These are phyloP conservation scores for Triplophysa dalaica DNA, from an alignment of 2,113 vertebrate genomes.

Conservation along the genomic window DNA sequence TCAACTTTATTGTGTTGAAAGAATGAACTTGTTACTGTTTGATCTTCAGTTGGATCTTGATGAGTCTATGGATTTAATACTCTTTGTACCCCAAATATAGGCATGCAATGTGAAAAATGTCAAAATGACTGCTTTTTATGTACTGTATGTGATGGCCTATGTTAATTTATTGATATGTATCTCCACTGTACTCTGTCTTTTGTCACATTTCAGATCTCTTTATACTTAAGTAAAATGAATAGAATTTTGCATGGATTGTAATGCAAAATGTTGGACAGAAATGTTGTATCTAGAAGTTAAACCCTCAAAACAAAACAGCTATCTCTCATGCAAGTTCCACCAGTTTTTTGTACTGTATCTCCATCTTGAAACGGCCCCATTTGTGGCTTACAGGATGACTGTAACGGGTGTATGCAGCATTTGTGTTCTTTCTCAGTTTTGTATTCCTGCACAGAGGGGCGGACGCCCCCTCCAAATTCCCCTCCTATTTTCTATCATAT, in stretches of 20 bases:
- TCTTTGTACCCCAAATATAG: slow-evolving; percentile 38
- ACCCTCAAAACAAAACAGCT: slow-evolving; percentile 30
- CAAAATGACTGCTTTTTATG: slow-evolving; percentile 33
- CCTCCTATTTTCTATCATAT: slow-evolving; percentile 77
- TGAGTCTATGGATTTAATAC: slow-evolving; percentile 11
- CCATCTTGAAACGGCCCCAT: slow-evolving; percentile 24
- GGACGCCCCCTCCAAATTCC: slow-evolving; percentile 70
- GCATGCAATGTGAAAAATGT: slow-evolving; percentile 47
- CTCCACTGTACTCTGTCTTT: slow-evolving; percentile 1
- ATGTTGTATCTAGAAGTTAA: slow-evolving; percentile 34
- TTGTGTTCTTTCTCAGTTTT: slow-evolving; percentile 73
- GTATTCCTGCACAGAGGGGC: slow-evolving; percentile 79
- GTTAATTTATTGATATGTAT: slow-evolving; percentile 30
- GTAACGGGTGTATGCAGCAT: slow-evolving; percentile 57
- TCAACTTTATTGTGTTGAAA: slow-evolving; percentile 3
- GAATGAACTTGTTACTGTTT: slow-evolving; percentile 6
- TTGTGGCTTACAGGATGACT: slow-evolving; percentile 25
- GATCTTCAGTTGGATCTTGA: slow-evolving; percentile 13
- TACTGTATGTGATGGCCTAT: slow-evolving; percentile 27
- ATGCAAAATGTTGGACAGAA: slow-evolving; percentile 31
- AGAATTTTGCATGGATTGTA: slow-evolving; percentile 33
- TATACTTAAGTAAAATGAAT: neutral
- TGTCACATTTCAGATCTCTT: slow-evolving; percentile 11
- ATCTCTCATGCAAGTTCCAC: slow-evolving; percentile 33
- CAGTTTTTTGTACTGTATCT: slow-evolving; percentile 45